phyloP scores from a whole-genome alignment of 2,113 vertebrate genomes.

The Erpornis zantholeuca region DNA sequence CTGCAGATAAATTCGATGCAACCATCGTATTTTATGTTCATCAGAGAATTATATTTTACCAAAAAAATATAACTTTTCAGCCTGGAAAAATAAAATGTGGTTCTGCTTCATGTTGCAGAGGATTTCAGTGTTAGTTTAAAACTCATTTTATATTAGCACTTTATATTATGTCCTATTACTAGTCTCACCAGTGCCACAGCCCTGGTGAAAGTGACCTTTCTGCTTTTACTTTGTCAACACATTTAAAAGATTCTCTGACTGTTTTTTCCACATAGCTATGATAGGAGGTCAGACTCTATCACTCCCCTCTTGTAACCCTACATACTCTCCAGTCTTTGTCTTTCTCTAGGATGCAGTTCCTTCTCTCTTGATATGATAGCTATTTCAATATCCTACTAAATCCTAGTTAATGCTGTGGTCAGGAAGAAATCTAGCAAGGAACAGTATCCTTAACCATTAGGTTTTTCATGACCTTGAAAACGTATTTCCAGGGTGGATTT shows the following conservation, averaged over 20 bases:
- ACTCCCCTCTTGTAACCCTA: background rate
- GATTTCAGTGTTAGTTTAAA: background rate
- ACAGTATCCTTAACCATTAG: background rate
- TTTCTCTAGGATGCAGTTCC: background rate
- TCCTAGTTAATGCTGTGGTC: background rate
- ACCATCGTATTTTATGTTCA: fast-evolving
- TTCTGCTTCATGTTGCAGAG: background rate
- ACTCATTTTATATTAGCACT: background rate
- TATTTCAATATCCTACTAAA: background rate
- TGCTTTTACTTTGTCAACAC: background rate
- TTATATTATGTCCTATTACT: background rate
- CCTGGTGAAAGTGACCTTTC: background rate
- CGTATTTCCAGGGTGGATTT: background rate
- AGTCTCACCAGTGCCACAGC: background rate
- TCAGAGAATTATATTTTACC: background rate
- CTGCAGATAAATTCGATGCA: background rate
- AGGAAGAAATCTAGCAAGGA: background rate
- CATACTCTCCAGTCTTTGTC: background rate
- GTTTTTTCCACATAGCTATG: background rate
- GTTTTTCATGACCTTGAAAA: background rate
- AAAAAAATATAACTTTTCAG: background rate
- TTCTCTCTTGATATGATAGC: background rate
- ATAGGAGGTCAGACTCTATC: background rate
- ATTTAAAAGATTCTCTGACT: background rate
- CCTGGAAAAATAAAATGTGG: background rate